A percentile compares a stretch with the other conserved stretches of the same genome.
phyloP scores from a whole-genome alignment of 1,140 invertebrate genomes.

The Macrostomum lignano region DNA sequence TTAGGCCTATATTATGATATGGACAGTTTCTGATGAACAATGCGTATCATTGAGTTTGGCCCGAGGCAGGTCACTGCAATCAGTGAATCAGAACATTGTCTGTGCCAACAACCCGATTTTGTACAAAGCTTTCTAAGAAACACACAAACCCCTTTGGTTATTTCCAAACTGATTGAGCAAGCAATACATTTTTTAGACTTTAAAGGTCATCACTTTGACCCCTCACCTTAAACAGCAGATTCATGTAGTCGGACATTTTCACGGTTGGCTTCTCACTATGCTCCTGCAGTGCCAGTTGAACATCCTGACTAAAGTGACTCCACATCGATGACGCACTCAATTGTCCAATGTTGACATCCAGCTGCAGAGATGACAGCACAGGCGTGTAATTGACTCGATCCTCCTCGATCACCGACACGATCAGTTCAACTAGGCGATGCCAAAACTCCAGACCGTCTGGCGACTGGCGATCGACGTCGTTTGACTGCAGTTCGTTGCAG shows the following conservation, averaged over 20 bases:
- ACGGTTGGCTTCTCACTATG: constrained; percentile 37
- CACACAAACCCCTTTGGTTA: too few relatives aligned
- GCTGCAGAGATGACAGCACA: constrained; percentile 41
- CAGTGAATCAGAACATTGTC: too few relatives aligned
- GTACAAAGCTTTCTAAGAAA: too few relatives aligned
- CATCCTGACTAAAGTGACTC: constrained; percentile 77
- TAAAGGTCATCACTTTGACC: too few relatives aligned
- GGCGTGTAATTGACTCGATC: constrained; percentile 7
- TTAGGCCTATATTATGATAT: too few relatives aligned
- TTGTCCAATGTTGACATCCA: constrained; percentile 39
- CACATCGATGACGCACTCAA: constrained; percentile 86
- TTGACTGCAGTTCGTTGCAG: constrained; percentile 69
- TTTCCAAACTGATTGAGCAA: too few relatives aligned
- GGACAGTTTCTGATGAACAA: too few relatives aligned
- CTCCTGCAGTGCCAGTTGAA: constrained; percentile 52
- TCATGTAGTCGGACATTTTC: constrained; percentile 54
- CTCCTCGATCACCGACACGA: constrained; percentile 9
- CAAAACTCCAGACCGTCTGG: constrained; percentile 8
- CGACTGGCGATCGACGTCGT: constrained; percentile 14
- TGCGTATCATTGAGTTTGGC: too few relatives aligned
- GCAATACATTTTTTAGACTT: too few relatives aligned
- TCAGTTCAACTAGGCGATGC: constrained; percentile 7
- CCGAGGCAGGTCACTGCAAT: too few relatives aligned
- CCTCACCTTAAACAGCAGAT: constrained; percentile 95
- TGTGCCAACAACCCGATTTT: too few relatives aligned